Conservation (phyloP, 92 coral and sea anemone genomes). For the Phenganax subtilis region DNA sequence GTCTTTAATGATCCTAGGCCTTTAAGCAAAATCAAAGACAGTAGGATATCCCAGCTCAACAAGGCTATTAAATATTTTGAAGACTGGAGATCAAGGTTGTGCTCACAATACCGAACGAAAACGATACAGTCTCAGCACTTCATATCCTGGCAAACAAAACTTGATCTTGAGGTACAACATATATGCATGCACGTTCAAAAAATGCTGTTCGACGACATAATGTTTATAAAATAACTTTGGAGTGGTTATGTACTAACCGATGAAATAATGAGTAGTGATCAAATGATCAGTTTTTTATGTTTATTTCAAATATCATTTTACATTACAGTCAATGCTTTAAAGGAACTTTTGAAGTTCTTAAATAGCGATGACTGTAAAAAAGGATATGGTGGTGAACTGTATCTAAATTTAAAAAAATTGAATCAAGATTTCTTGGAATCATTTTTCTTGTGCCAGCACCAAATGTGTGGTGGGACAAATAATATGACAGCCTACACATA, state of each 20-base stretch:
- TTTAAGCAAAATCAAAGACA: not conserved
- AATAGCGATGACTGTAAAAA: slow-evolving; percentile 34
- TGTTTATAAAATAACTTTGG: too few species aligned
- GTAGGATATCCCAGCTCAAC: not conserved
- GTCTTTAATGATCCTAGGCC: slow-evolving; percentile 28
- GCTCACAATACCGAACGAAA: slow-evolving; percentile 13
- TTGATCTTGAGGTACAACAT: slow-evolving; percentile 39
- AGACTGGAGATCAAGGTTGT: not conserved
- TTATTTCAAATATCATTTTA: not conserved
- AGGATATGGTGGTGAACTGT: slow-evolving; percentile 45
- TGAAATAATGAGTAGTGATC: too few species aligned
- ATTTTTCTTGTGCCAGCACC: slow-evolving; percentile 23
- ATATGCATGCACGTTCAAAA: too few species aligned
- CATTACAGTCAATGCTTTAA: slow-evolving; percentile 47
- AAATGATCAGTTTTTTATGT: too few species aligned
- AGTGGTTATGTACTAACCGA: too few species aligned
- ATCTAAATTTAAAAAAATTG: slow-evolving; percentile 38
- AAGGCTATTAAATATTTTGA: not conserved
- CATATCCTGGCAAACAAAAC: slow-evolving; percentile 44
- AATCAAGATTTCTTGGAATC: slow-evolving; percentile 58
- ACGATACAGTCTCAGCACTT: slow-evolving; percentile 10
- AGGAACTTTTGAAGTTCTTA: slow-evolving; percentile 41
- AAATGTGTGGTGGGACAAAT: too few species aligned
- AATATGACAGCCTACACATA: slow-evolving; percentile 26
- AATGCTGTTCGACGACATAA: too few species aligned